These are phyloP conservation scores for Drosophila mayri DNA, from an alignment of 1,140 invertebrate genomes.

Conservation along the genomic window DNA sequence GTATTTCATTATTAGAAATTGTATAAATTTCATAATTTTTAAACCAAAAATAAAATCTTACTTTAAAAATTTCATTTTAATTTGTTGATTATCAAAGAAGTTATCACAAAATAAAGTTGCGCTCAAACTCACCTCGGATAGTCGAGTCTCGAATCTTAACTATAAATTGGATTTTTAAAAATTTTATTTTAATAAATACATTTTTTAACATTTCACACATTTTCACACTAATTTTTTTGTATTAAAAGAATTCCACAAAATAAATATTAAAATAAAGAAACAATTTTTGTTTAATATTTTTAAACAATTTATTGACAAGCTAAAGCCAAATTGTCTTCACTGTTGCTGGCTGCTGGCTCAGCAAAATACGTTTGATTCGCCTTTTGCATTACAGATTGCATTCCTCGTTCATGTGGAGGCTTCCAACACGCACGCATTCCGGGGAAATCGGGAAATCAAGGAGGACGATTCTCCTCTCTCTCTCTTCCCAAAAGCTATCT, in stretches of 20 bases:
- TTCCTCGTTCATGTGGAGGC: constrained; percentile 46
- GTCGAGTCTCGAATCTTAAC: background rate
- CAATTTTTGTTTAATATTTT: background rate
- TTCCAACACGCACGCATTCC: constrained; percentile 52
- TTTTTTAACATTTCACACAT: too few species aligned
- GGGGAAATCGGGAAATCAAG: constrained; percentile 10
- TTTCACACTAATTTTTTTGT: too few species aligned
- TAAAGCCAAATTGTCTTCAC: background rate
- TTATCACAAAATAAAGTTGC: background rate
- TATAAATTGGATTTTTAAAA: background rate
- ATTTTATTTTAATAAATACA: background rate
- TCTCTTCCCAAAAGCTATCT: constrained; percentile 6
- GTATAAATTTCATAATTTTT: too few species aligned
- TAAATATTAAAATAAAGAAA: background rate
- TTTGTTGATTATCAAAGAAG: background rate
- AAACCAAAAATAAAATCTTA: too few species aligned
- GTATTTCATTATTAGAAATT: background rate
- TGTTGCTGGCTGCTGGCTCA: constrained; percentile 30
- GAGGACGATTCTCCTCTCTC: background rate
- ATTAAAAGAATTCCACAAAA: background rate
- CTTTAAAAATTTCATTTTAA: too few species aligned
- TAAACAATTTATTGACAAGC: too few species aligned
- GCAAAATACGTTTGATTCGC: constrained; percentile 67
- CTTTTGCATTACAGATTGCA: constrained; percentile 82
- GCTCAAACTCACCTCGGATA: background rate